Conservation (phyloP, 2,888 invertebrate genomes). For the Alitta virens region DNA sequence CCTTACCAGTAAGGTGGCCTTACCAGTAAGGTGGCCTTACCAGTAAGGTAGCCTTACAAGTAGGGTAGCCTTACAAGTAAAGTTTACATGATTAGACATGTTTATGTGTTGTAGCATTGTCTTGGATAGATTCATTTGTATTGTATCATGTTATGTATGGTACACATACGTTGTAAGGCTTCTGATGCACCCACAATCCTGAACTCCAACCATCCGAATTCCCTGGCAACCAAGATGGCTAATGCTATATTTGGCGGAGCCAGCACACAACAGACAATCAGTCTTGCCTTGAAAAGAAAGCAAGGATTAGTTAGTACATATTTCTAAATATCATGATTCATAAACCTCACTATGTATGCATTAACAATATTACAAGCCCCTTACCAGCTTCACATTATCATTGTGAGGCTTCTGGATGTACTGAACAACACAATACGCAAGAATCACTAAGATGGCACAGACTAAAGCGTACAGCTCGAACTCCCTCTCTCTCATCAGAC, state of each 20-base stretch:
- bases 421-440: constrained; percentile 46
- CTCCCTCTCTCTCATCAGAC: constrained; percentile 41
- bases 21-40: too few species aligned
- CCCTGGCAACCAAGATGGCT: constrained; percentile 37
- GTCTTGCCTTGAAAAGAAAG: constrained; percentile 19
- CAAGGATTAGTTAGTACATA: too few species aligned
- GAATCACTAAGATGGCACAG: constrained; percentile 41
- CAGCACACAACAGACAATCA: constrained; percentile 37
- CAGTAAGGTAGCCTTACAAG: too few species aligned
- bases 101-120: too few species aligned
- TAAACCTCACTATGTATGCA: too few species aligned
- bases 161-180: constrained; percentile 42
- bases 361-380: too few species aligned
- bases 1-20: too few species aligned
- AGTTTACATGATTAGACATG: too few species aligned
- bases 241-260: constrained; percentile 43
- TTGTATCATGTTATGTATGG: too few species aligned
- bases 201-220: constrained; percentile 49
- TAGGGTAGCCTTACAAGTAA: too few species aligned
- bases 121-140: too few species aligned
- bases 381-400: constrained; percentile 41
- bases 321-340: too few species aligned
- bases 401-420: constrained; percentile 25
- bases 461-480: constrained; percentile 47
- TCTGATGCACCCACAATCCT: constrained; percentile 48